phyloP scores from a whole-genome alignment of 2,797 vertebrate genomes.

The Cheirogaleus major region DNA sequence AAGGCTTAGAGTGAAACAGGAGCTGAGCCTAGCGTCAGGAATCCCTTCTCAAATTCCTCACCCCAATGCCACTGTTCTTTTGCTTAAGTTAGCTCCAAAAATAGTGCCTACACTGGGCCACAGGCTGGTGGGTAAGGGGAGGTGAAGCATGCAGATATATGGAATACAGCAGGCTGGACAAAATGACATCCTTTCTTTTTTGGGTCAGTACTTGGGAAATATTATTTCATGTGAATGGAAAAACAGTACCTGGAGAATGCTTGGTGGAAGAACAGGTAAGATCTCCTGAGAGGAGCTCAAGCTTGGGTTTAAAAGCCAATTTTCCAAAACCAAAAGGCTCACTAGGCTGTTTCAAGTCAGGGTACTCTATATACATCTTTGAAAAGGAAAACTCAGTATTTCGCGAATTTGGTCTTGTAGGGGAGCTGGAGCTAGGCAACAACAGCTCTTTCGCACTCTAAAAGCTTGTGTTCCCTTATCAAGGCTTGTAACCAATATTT shows the following conservation, averaged over 20 bases:
- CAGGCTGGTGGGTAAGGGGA: rapidly evolving
- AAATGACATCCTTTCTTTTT: not conserved
- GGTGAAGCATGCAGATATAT: not conserved
- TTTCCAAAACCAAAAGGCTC: not conserved
- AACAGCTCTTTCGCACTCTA: not conserved
- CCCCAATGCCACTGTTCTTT: conserved; percentile 15
- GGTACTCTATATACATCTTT: not conserved
- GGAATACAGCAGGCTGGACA: not conserved
- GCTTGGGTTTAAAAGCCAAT: conserved; percentile 6
- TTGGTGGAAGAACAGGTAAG: not conserved
- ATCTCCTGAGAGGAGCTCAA: conserved; percentile 41
- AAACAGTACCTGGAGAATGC: not conserved
- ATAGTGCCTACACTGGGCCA: not conserved
- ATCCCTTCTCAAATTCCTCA: conserved; percentile 73
- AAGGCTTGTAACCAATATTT: conserved; percentile 30
- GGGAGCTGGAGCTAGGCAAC: not conserved
- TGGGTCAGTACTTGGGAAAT: conserved; percentile 19
- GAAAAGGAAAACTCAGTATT: conserved; percentile 35
- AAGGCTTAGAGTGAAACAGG: conserved; percentile 68
- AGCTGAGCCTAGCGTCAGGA: conserved; percentile 54
- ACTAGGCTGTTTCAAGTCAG: conserved; percentile 17
- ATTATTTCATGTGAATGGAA: conserved; percentile 9
- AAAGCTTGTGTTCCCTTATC: conserved; percentile 46
- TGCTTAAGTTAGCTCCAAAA: conserved; percentile 46
- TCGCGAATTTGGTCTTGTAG: not conserved